Base-by-base conservation (phyloP, 2,113 vertebrate species). In the Phainopepla nitens region DNA sequence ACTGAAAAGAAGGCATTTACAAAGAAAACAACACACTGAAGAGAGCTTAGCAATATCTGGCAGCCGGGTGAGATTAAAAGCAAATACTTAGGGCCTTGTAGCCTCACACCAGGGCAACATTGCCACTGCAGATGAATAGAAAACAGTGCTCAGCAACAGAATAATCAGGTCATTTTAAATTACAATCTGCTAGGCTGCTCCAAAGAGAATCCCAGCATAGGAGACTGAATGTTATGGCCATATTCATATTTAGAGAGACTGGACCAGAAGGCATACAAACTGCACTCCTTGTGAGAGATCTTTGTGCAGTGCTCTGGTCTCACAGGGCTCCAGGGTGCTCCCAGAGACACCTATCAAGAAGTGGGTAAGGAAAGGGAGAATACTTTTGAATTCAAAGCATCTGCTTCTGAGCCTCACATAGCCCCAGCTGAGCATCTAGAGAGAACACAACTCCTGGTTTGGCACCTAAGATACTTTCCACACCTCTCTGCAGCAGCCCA, bases 1-100 rank as follows among this genome's bases (percentile, higher is more conserved):
- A 47, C 50, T 42, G 51, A 86, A 72, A 73, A 86, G 82, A 85
- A 66, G 64, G 79, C 44, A 86, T 80, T 90, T 69, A 68, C 68
- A 69, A 70, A 90, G 85, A 45, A 70, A 90, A 28, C 5, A 69
- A 71, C 70, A 76, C 19, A 5, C 44, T 58, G 62, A 72, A 64
- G 39, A 44, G 60, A 29, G n/a, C 10, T 69, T 22, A 82, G 68
- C 35, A 90, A 8, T 31, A 71, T 47, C 53, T 64, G 81, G 23
- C 73, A 87, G 77, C 12, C 0, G 0, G 57, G 33, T 2, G n/a
- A 91, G 65, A 80, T 60, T 81, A 80, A 87, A 81, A 57, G 41
- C 39, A 81, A 79, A 50, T 31, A 58, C 29, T 13, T 0, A 1
- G 20, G 62, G 29, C 22, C 15, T 47, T 3, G 2, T 1, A 68